Percentiles rank a stretch among this genome's conserved stretches.
These are phyloP conservation scores for Syrmaticus mikado DNA, from an alignment of 2,113 vertebrate genomes.

Conservation along the genomic window DNA sequence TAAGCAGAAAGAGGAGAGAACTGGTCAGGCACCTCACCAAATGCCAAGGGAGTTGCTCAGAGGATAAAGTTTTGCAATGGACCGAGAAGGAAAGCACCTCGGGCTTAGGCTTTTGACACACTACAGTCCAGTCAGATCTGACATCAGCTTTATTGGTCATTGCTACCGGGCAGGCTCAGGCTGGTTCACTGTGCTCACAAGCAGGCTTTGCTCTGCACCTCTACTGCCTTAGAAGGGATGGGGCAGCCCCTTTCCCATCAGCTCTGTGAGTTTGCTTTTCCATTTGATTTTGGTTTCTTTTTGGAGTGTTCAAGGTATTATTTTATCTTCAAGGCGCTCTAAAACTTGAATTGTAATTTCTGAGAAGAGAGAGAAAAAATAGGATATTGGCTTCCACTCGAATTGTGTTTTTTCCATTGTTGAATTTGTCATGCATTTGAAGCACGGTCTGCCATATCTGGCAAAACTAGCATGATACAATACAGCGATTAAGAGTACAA, in stretches of 20 bases:
- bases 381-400: background rate
- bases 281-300: background rate
- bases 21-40: background rate
- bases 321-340: background rate
- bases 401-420: background rate
- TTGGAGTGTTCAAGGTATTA: background rate
- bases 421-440: background rate
- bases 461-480: too few relatives aligned
- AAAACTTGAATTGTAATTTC: background rate
- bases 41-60: background rate
- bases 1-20: background rate
- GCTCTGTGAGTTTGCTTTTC: background rate
- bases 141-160: background rate
- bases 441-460: too few relatives aligned
- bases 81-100: background rate
- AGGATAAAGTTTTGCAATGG: background rate
- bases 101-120: background rate
- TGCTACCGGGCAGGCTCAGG: background rate
- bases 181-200: background rate
- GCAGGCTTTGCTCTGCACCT: rapidly evolving
- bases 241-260: background rate
- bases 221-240: background rate
- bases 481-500: rapidly evolving
- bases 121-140: background rate
- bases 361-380: background rate